A percentile compares a stretch with the other conserved stretches of the same genome.
Conservation (phyloP, 2,888 invertebrate species). For the Encarsia formosa region DNA sequence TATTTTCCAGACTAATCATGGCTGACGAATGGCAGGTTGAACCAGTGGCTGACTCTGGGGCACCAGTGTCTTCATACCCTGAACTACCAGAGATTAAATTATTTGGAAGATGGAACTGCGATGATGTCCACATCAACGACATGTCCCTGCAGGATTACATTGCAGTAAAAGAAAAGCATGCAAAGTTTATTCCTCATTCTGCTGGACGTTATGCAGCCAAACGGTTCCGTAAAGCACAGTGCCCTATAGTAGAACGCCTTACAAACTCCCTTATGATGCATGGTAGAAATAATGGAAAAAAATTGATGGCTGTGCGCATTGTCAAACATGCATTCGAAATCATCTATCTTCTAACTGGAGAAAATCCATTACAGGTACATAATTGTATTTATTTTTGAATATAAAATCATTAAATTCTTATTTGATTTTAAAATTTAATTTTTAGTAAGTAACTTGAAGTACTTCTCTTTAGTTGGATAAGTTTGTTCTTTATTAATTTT, state of each 20-base stretch:
- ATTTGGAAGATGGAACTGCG: constrained; percentile 94
- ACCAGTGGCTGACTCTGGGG: constrained; percentile 55
- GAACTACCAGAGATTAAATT: constrained; percentile 97
- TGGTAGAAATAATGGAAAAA: constrained; percentile 99
- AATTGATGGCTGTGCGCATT: constrained; percentile 97
- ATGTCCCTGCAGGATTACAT: constrained; percentile 97
- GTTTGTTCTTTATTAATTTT: too few species aligned
- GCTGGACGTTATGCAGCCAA: constrained; percentile 97
- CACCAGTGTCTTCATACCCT: constrained; percentile 60
- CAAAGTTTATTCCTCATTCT: constrained; percentile 98
- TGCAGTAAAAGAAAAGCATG: constrained; percentile 95
- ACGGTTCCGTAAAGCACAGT: constrained; percentile 98
- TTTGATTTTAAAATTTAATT: too few species aligned
- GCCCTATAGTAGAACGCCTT: constrained; percentile 97
- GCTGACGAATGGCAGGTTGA: constrained; percentile 56
- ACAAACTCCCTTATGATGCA: constrained; percentile 99
- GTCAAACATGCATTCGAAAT: constrained; percentile 99
- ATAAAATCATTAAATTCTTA: too few species aligned
- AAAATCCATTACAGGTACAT: constrained; percentile 75
- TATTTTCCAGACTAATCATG: constrained; percentile 39
- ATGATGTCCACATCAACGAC: constrained; percentile 96
- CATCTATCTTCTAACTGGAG: constrained; percentile 87
- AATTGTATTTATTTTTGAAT: too few species aligned
- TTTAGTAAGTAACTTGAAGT: too few species aligned
- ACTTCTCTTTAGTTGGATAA: too few species aligned